phyloP scores from a whole-genome alignment of 1,140 invertebrate genomes.

The Trachelipus rathkii region DNA sequence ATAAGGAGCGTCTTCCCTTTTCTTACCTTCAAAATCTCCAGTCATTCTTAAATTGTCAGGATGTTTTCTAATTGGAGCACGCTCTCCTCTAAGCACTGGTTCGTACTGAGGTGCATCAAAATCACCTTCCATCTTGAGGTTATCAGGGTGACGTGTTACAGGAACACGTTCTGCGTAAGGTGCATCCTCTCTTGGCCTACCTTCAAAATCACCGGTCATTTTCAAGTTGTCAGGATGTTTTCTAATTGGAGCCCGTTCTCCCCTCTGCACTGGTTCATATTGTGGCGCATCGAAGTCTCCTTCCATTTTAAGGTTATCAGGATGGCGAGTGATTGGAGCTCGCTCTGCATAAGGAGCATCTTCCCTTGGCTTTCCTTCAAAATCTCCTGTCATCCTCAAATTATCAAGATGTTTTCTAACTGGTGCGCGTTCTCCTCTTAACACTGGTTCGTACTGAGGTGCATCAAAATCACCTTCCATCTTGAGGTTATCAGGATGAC shows the following conservation, averaged over 20 bases:
- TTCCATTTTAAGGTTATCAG: slow-evolving; percentile 43
- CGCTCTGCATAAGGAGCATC: slow-evolving; percentile 38
- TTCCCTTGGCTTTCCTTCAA: slow-evolving; percentile 48
- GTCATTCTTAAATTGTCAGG: slow-evolving; percentile 59
- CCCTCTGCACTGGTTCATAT: slow-evolving; percentile 41
- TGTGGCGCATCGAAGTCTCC: slow-evolving; percentile 36
- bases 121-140: slow-evolving; percentile 62
- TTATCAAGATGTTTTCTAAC: slow-evolving; percentile 54
- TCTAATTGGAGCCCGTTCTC: slow-evolving; percentile 52
- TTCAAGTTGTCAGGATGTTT: slow-evolving; percentile 56
- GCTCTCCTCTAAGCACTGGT: slow-evolving; percentile 52
- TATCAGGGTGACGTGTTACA: slow-evolving; percentile 52
- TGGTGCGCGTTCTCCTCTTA: slow-evolving; percentile 51
- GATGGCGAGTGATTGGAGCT: slow-evolving; percentile 37
- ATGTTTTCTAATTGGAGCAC: slow-evolving; percentile 50
- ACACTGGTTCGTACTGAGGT: slow-evolving; percentile 31
- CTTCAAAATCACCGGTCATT: slow-evolving; percentile 50
- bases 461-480: slow-evolving; percentile 40
- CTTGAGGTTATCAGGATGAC: slow-evolving; percentile 44
- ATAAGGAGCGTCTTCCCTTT: slow-evolving; percentile 31
- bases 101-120: slow-evolving; percentile 47
- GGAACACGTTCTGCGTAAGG: slow-evolving; percentile 47
- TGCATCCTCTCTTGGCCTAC: slow-evolving; percentile 41
- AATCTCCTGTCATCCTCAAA: slow-evolving; percentile 59
- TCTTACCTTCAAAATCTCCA: slow-evolving; percentile 55